A percentile compares a stretch with the other conserved stretches of the same genome.
These are phyloP conservation scores for Spisula subtruncata DNA, from an alignment of 2,888 invertebrate species.

Conservation along the genomic window DNA sequence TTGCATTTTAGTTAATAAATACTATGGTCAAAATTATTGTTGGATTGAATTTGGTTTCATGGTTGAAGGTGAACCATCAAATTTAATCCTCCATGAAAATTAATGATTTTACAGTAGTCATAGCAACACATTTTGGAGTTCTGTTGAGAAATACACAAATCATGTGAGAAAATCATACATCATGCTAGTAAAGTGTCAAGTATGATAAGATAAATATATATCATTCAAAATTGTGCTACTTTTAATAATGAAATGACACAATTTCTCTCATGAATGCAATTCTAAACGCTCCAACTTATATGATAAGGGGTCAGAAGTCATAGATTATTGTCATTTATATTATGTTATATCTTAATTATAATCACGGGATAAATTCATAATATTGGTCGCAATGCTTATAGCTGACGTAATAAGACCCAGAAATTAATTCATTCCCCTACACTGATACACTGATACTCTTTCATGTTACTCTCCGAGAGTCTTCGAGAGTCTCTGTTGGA, in stretches of 20 bases:
- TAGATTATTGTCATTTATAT: slow-evolving; percentile 2
- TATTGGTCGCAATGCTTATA: background rate
- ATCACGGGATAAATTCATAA: too few relatives aligned
- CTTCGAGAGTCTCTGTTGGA: background rate
- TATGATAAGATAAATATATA: background rate
- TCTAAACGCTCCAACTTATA: background rate
- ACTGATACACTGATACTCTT: background rate
- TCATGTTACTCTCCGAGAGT: too few relatives aligned
- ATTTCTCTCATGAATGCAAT: background rate
- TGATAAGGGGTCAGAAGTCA: background rate
- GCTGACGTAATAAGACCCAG: background rate
- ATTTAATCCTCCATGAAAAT: too few relatives aligned
- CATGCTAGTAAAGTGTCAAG: too few relatives aligned
- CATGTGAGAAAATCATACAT: too few relatives aligned
- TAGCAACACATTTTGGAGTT: too few relatives aligned
- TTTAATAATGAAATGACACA: background rate
- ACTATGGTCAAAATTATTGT: too few relatives aligned
- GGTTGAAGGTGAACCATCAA: too few relatives aligned
- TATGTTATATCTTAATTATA: background rate
- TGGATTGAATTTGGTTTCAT: too few relatives aligned
- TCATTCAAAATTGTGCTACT: slow-evolving; percentile 3
- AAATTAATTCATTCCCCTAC: background rate
- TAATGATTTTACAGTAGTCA: too few relatives aligned
- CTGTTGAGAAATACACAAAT: too few relatives aligned
- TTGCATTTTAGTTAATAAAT: too few relatives aligned